These are phyloP conservation scores for Ornithoptera priamus DNA, from an alignment of 2,888 invertebrate genomes.

Conservation along the genomic window DNA sequence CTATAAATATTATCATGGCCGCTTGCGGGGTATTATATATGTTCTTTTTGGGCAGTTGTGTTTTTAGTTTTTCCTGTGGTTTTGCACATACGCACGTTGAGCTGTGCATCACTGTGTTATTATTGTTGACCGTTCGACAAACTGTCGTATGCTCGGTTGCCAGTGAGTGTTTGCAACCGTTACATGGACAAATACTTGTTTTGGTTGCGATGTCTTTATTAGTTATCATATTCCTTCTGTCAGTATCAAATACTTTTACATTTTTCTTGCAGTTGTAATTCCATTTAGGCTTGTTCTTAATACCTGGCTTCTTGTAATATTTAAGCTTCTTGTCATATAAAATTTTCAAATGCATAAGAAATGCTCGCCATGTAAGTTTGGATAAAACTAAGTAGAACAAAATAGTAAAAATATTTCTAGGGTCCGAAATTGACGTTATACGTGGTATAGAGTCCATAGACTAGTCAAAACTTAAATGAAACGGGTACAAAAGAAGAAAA, in stretches of 20 bases:
- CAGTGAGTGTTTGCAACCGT: slow-evolving; percentile 84
- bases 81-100: slow-evolving; percentile 71
- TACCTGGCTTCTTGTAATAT: slow-evolving; percentile 66
- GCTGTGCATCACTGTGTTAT: slow-evolving; percentile 81
- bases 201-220: slow-evolving; percentile 60
- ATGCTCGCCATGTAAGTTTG: slow-evolving; percentile 65
- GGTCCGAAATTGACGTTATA: slow-evolving; percentile 87
- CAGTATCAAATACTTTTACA: slow-evolving; percentile 64
- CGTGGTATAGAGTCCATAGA: slow-evolving; percentile 98
- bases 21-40: slow-evolving; percentile 67
- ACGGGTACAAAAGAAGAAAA: slow-evolving; percentile 91
- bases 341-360: slow-evolving; percentile 62
- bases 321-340: slow-evolving; percentile 63
- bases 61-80: slow-evolving; percentile 53
- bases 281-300: slow-evolving; percentile 70
- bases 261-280: slow-evolving; percentile 67
- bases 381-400: slow-evolving; percentile 84
- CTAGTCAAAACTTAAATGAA: slow-evolving; percentile 97
- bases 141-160: slow-evolving; percentile 84
- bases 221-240: slow-evolving; percentile 63
- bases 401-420: slow-evolving; percentile 87
- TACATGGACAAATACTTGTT: slow-evolving; percentile 78
- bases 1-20: slow-evolving; percentile 81
- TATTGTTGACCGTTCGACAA: slow-evolving; percentile 86
- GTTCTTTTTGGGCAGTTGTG: slow-evolving; percentile 51